These are phyloP conservation scores for Kuschelorhynchus macadamiae DNA, from an alignment of 2,888 invertebrate species.

Conservation along the genomic window DNA sequence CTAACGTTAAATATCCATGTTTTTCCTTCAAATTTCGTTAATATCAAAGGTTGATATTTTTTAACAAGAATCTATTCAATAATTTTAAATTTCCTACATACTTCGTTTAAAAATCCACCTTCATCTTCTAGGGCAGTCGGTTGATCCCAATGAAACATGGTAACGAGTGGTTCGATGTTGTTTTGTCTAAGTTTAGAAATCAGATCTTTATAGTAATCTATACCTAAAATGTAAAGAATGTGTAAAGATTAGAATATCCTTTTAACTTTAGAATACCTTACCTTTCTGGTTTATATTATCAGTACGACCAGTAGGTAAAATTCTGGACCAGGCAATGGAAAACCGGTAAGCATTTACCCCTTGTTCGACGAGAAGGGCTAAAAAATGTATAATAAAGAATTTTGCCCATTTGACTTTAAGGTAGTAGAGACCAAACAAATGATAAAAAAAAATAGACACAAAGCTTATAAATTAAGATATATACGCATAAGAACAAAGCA, in stretches of 20 bases:
- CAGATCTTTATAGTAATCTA: slow-evolving; percentile 76
- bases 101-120: slow-evolving; percentile 69
- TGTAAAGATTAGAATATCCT: neutral
- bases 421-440: neutral
- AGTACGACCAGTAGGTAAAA: slow-evolving; percentile 72
- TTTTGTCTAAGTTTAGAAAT: slow-evolving; percentile 71
- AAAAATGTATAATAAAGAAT: slow-evolving; percentile 69
- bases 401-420: no score
- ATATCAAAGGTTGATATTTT: no score
- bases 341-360: slow-evolving; percentile 73
- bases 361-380: slow-evolving; percentile 71
- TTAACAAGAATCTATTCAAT: no score
- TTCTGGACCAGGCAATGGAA: slow-evolving; percentile 77
- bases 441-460: neutral
- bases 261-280: slow-evolving; percentile 63
- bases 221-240: slow-evolving; percentile 41
- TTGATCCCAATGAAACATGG: slow-evolving; percentile 72
- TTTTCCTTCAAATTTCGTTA: no score
- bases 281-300: slow-evolving; percentile 71
- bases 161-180: slow-evolving; percentile 72
- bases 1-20: no score
- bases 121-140: slow-evolving; percentile 69
- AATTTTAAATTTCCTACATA: slow-evolving; percentile 6
- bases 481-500: no score
- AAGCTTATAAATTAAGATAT: no score